Conservation (phyloP, 2,113 vertebrate species). For the Phylloscopus trochilus region DNA sequence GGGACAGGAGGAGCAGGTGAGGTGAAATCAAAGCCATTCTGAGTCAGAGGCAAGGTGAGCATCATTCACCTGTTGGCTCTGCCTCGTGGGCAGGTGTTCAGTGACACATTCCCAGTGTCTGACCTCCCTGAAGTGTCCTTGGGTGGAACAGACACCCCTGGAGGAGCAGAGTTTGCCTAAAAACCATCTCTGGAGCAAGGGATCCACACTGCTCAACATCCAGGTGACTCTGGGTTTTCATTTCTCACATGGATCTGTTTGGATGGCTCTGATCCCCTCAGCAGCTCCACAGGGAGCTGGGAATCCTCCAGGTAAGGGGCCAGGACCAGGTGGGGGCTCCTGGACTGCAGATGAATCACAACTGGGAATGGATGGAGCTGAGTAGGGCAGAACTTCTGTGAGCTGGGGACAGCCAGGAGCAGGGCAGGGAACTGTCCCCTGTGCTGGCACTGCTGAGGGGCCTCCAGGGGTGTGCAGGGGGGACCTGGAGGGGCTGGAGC, state of each 20-base stretch:
- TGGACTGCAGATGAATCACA: rapidly evolving
- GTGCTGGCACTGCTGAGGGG: not conserved
- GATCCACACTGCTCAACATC: not conserved
- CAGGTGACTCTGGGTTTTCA: too few relatives aligned
- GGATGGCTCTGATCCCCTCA: not conserved
- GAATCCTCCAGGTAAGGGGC: not conserved
- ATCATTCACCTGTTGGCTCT: not conserved
- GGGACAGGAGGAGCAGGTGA: not conserved
- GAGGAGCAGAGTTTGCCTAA: not conserved
- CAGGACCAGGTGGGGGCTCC: not conserved
- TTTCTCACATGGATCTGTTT: not conserved
- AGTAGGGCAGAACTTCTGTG: not conserved
- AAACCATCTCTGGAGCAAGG: not conserved
- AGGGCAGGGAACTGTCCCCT: not conserved
- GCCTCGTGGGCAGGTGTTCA: not conserved
- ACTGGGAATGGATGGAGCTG: not conserved
- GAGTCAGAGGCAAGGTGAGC: not conserved
- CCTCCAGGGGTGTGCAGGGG: not conserved
- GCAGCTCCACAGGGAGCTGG: not conserved
- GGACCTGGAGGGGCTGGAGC: not conserved
- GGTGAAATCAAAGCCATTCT: not conserved
- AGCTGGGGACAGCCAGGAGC: not conserved
- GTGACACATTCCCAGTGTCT: not conserved
- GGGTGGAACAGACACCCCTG: not conserved
- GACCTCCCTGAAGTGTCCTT: not conserved